Percentiles rank a stretch among this genome's conserved stretches.
phyloP scores from a whole-genome alignment of 2,797 vertebrate genomes.

The Rhinatrema bivittatum region DNA sequence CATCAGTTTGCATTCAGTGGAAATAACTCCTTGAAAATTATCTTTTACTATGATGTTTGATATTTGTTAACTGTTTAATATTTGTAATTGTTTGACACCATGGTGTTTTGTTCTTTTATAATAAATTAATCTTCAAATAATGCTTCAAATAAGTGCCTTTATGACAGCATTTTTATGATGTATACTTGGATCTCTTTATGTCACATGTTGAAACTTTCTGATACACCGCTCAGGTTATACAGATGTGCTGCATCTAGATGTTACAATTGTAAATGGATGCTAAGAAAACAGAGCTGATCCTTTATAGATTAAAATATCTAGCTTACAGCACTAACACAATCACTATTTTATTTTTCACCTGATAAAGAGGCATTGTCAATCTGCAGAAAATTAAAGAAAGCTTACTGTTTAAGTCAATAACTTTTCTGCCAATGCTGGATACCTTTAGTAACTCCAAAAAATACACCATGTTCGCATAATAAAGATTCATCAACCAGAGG shows the following conservation, averaged over 20 bases:
- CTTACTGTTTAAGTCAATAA: slow-evolving; percentile 6
- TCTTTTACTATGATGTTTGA: too few species aligned
- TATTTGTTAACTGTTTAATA: too few species aligned
- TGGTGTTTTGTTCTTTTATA: too few species aligned
- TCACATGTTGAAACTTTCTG: slow-evolving; percentile 1
- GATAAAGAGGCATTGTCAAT: slow-evolving; percentile 34
- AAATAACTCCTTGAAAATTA: too few species aligned
- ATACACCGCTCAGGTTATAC: slow-evolving; percentile 5
- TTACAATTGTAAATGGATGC: slow-evolving; percentile 2
- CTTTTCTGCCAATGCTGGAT: background rate
- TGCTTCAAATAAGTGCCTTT: too few species aligned
- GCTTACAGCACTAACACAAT: slow-evolving; percentile 36
- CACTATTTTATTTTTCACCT: slow-evolving; percentile 21
- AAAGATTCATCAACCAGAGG: slow-evolving; percentile 74
- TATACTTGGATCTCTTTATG: slow-evolving; percentile 15
- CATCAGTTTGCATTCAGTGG: too few species aligned
- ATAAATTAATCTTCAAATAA: too few species aligned
- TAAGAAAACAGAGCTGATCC: slow-evolving; percentile 30
- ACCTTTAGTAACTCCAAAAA: background rate
- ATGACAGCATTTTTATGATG: background rate
- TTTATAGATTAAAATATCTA: slow-evolving; percentile 29
- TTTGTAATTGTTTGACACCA: too few species aligned
- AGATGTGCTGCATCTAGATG: slow-evolving; percentile 4
- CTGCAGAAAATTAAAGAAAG: slow-evolving; percentile 35
- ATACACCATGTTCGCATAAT: background rate